Evolutionary conservation across 2,113 vertebrate genomes (phyloP).

Genomic region (Esox niger): DNA sequence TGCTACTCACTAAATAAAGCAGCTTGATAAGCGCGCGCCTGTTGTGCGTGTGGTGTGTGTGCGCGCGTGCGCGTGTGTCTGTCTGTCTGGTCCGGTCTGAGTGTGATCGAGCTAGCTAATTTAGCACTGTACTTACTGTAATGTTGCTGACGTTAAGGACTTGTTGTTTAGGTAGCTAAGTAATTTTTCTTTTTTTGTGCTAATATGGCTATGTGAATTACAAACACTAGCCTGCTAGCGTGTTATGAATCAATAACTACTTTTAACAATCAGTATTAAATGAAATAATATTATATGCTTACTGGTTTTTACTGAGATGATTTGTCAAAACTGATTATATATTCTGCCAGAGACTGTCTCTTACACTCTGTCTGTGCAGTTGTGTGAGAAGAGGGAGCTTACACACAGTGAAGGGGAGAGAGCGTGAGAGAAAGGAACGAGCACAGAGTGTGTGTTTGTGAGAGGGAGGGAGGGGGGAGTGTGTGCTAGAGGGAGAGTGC

Average conservation of each 20-base stretch:
- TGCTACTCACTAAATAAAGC: conserved; percentile 35
- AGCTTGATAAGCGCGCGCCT: conserved; percentile 41
- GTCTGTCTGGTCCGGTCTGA: not conserved
- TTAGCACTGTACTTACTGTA: not conserved
- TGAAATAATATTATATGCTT: conserved; percentile 7
- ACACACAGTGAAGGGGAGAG: conserved; percentile 40
- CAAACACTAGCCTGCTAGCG: not conserved
- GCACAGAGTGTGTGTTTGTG: conserved; percentile 36
- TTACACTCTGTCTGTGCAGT: conserved; percentile 41
- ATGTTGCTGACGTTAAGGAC: too few species aligned
- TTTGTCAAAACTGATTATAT: conserved; percentile 34
- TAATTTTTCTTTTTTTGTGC: not conserved
- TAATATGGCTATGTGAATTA: not conserved
- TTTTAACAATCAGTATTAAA: not conserved
- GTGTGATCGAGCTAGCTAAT: not conserved
- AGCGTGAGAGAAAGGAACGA: conserved; percentile 59
- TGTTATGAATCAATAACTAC: not conserved
- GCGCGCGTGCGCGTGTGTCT: conserved; percentile 20
- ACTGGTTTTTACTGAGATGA: conserved; percentile 34
- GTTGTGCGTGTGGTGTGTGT: conserved; percentile 39
- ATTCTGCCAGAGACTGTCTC: conserved; percentile 23
- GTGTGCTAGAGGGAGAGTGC: conserved; percentile 32
- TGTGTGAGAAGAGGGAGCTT: conserved; percentile 35
- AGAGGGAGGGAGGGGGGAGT: conserved; percentile 21
- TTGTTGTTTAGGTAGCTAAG: not conserved